Percentiles rank a stretch among this genome's conserved stretches.
These are phyloP conservation scores for Monodelphis domestica DNA, from an alignment of 2,797 vertebrate species.

Conservation along the genomic window DNA sequence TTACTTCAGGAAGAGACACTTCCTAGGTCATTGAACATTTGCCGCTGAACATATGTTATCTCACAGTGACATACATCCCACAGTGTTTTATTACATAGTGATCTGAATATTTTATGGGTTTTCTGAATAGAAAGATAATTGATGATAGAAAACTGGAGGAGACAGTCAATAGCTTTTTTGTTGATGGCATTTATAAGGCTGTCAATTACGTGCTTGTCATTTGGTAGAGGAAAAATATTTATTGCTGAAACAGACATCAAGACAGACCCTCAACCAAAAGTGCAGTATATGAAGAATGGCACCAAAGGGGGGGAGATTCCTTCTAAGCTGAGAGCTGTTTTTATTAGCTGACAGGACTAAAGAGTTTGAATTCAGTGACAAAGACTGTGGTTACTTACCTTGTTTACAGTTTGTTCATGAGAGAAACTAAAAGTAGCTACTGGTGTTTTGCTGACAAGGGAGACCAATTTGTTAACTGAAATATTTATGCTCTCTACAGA, in stretches of 20 bases:
- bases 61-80: conserved; percentile 57
- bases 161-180: conserved; percentile 59
- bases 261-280: conserved; percentile 63
- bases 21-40: conserved; percentile 77
- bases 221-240: conserved; percentile 72
- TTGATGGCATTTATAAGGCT: conserved; percentile 74
- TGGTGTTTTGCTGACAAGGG: conserved; percentile 1
- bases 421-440: conserved; percentile 13
- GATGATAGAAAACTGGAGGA: conserved; percentile 64
- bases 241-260: conserved; percentile 60
- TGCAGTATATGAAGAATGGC: not conserved
- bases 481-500: conserved; percentile 15
- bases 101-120: conserved; percentile 74
- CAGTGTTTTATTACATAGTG: conserved; percentile 49
- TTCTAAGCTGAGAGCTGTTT: conserved; percentile 14
- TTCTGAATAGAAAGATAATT: conserved; percentile 70
- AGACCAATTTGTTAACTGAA: conserved; percentile 51
- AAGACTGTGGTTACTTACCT: not conserved
- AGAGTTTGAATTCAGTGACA: not conserved
- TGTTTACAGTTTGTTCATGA: conserved; percentile 26
- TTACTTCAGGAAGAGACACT: conserved; percentile 70
- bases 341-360: not conserved
- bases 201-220: conserved; percentile 74
- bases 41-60: conserved; percentile 72
- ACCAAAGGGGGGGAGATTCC: not conserved